Base-by-base conservation (phyloP, 1,140 invertebrate genomes). In the Pseudachorutes palmiensis region DNA sequence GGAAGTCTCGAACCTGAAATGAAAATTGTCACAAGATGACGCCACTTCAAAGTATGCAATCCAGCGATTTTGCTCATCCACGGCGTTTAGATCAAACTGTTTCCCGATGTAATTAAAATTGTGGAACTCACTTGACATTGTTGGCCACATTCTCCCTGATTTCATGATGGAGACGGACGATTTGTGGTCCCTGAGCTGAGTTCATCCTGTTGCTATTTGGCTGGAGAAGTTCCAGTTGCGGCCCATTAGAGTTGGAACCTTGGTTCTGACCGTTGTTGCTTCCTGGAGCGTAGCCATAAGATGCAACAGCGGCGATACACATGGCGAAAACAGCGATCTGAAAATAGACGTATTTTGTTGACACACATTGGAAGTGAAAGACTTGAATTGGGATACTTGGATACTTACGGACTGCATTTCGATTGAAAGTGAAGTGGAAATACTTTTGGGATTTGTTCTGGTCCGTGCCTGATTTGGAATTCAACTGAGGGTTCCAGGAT, bases 161-260 rank as follows among this genome's bases (percentile, higher is more conserved):
- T 16, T 55, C 51, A 26, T 55, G 51, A 22, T 55, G 51, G 51
- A 55, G 51, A 16, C 51, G 51, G 14, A 55, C 51, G 24, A 55
- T 55, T 24, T 55, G 51, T 12, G 51, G 51, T 14, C 9, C 51
- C 24, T 55, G 51, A 55, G 36, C 36, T 41, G 36, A 19, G 36
- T 19, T 41, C 5, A 5, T 41, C 5, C 36, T 41, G 36, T 19
- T 41, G 36, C 5, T 9, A 19, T 19, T 41, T 41, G 36, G 36
- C 36, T 41, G 36, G 19, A 41, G 36, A 41, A 41, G 36, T 41
- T 41, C 36, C 36, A 41, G 5, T 41, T 5, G 36, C 19, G 5
- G 36, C 5, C 36, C 36, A 41, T 41, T 41, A 9, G 5, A 5
- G 19, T 41, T 41, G 36, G 5, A 41, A 5, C 36, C 36, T 45